phyloP scores from a whole-genome alignment of 1,140 invertebrate species.

The Polypedilum pembai region DNA sequence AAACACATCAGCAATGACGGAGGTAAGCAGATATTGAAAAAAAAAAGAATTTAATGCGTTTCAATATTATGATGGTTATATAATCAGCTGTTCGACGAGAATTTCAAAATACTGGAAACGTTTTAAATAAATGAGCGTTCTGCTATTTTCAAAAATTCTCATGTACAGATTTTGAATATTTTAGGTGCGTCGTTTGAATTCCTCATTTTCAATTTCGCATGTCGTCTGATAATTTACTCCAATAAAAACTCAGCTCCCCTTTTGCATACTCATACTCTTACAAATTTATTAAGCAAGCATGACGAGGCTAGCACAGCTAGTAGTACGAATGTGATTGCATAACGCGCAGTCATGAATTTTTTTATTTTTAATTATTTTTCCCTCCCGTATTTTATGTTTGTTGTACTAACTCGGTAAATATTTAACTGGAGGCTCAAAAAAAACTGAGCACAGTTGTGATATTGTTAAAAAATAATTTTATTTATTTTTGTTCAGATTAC shows the following conservation, averaged over 20 bases:
- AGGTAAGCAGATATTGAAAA: neutral
- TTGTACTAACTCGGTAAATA: neutral
- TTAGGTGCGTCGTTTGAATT: neutral
- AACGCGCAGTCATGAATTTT: neutral
- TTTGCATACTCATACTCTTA: neutral
- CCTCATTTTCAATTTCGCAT: neutral
- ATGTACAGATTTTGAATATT: too few species aligned
- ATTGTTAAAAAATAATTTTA: neutral
- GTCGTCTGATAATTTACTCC: neutral
- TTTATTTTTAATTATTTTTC: slow-evolving; percentile 1
- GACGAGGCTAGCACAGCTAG: neutral
- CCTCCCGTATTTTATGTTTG: neutral
- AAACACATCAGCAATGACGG: neutral
- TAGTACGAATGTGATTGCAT: neutral
- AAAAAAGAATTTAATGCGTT: neutral
- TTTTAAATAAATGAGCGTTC: neutral
- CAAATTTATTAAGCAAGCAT: neutral
- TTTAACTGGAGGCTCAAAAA: neutral
- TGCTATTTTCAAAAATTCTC: neutral
- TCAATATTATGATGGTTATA: neutral
- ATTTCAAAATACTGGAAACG: neutral
- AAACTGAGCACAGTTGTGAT: neutral
- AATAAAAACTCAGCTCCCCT: neutral
- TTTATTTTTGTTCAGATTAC: neutral
- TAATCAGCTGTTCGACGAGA: slow-evolving; percentile 3